Evolutionary conservation across 2,888 invertebrate genomes (phyloP), one percentile per base, ranked within the genome.

Genomic region (Callyntrura sp.): DNA sequence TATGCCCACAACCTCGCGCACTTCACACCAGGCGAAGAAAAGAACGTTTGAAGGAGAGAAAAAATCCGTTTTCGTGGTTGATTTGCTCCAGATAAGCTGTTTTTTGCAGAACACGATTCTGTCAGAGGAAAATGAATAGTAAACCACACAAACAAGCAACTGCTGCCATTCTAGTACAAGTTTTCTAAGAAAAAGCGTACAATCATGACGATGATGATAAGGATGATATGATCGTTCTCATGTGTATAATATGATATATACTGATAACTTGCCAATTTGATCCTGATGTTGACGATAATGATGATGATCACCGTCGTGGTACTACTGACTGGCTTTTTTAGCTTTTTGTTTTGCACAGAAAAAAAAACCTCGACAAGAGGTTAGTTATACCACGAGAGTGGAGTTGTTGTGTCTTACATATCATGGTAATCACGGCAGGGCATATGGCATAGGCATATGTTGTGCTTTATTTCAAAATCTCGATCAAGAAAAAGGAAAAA

Each of bases 31-130:
- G 43, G 57, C 35, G 43, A 81, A 81, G 60, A 73, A 8, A 81
- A 81, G 60, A 73, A 8, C 12, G 28, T 62, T 4, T 17, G 8
- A 57, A 57, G 62, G 14, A 14, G 20, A 57, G 23, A 62, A 62
- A 76, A 78, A 51, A 79, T 25, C 25, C 79, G 48, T 35, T n/a
- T 65, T 68, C 83, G 68, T 83, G 83, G 28, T 25, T 83, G 68
- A 83, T 68, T 83, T 83, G 83, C 83, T 83, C 83, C 83, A 83
- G 83, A 68, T 83, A 83, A 68, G 25, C 11, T 51, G 12, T n/a
- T n/a, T 43, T 62, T 68, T 68, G 83, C 83, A 83, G 25, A 68
- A 23, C 45, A 35, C 23, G 48, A 57, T 35, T 17, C 60, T 35
- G 60, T 79, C 28, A 60, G 35, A 57, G 60, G 8, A 43, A 70